A percentile compares a stretch with the other conserved stretches of the same genome.
phyloP scores from a whole-genome alignment of 2,888 invertebrate species.

The Tethea ocularis region DNA sequence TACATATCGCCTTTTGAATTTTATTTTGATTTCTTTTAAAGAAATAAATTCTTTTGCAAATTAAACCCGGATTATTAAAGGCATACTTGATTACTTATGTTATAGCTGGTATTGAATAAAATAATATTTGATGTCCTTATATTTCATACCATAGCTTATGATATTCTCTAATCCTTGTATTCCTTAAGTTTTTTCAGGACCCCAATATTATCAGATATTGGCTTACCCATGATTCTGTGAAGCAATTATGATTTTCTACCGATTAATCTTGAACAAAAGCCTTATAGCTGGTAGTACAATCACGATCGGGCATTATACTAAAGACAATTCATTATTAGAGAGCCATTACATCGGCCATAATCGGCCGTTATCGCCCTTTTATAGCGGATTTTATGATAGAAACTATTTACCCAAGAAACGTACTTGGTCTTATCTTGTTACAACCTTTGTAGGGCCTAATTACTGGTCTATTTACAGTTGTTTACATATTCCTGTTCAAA shows the following conservation, averaged over 20 bases:
- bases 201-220: background rate
- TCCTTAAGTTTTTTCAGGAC: background rate
- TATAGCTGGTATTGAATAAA: too few species aligned
- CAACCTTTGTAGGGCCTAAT: conserved; percentile 68
- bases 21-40: too few species aligned
- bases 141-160: too few species aligned
- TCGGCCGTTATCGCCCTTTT: conserved; percentile 83
- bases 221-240: conserved; percentile 28
- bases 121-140: too few species aligned
- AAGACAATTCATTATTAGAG: conserved; percentile 84
- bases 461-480: conserved; percentile 31
- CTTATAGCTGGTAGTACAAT: conserved; percentile 56
- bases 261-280: conserved; percentile 60
- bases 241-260: conserved; percentile 48
- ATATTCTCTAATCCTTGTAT: too few species aligned
- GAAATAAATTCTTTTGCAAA: too few species aligned
- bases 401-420: conserved; percentile 82
- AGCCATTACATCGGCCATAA: conserved; percentile 77
- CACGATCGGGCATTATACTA: conserved; percentile 75
- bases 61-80: too few species aligned
- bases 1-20: too few species aligned
- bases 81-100: too few species aligned
- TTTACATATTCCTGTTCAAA: background rate
- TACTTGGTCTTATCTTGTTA: conserved; percentile 66
- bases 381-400: conserved; percentile 80